A percentile compares a stretch with the other conserved stretches of the same genome.
Conservation (phyloP, 2,888 invertebrate genomes). For the Creontiades dilutus region DNA sequence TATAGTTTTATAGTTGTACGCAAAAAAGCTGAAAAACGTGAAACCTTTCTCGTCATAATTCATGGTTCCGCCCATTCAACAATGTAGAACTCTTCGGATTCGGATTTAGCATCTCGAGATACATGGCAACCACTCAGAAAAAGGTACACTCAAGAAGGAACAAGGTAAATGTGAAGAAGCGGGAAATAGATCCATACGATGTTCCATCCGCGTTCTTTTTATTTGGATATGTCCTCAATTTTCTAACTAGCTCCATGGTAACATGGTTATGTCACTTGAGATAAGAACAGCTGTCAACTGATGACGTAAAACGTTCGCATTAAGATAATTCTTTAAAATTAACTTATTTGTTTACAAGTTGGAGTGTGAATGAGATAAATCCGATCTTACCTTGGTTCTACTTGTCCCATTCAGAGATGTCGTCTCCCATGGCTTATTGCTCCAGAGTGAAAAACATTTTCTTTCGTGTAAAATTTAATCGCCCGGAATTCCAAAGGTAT, state of each 20-base stretch:
- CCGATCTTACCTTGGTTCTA: background rate
- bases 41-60: too few relatives aligned
- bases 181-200: too few relatives aligned
- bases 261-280: background rate
- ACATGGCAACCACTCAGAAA: too few relatives aligned
- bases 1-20: too few relatives aligned
- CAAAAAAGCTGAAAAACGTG: too few relatives aligned
- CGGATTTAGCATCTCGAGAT: too few relatives aligned
- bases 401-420: background rate
- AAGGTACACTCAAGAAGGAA: too few relatives aligned
- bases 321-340: background rate
- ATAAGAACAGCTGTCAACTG: constrained; percentile 53
- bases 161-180: too few relatives aligned
- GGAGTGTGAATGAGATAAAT: background rate
- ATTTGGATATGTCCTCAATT: too few relatives aligned
- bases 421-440: constrained; percentile 50
- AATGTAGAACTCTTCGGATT: too few relatives aligned
- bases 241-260: background rate
- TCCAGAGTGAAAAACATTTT: constrained; percentile 34
- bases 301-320: constrained; percentile 37
- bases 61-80: too few relatives aligned
- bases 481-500: constrained; percentile 5
- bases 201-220: too few relatives aligned
- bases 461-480: constrained; percentile 34
- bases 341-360: constrained; percentile 51